Evolutionary conservation across 64 coral and sea anemone genomes (phyloP).

Genomic region (Orbicella faveolata): DNA sequence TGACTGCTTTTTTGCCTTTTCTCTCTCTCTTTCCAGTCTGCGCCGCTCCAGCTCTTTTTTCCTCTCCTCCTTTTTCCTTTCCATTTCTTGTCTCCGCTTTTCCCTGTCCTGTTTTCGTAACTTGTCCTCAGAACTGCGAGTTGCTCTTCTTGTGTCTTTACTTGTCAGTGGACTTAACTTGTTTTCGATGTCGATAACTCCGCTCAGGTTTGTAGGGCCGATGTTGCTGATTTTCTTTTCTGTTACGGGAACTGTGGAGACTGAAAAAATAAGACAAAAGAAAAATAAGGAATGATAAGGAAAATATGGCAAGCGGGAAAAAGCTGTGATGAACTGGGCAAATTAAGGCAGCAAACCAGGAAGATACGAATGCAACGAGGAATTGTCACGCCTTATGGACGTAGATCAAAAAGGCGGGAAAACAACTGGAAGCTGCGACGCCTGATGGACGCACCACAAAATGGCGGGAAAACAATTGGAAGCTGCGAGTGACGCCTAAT

Average conservation of each 20-base stretch:
- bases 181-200: slow-evolving; percentile 33
- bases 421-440: too few species aligned
- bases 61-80: slow-evolving; percentile 72
- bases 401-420: too few species aligned
- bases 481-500: too few species aligned
- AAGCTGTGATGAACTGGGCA: too few species aligned
- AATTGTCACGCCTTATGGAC: too few species aligned
- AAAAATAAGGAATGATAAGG: background rate
- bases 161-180: background rate
- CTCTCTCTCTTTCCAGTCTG: slow-evolving; percentile 57
- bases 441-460: too few species aligned
- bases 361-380: too few species aligned
- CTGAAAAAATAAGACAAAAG: background rate
- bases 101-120: slow-evolving; percentile 42
- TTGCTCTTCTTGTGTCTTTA: background rate
- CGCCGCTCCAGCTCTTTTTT: slow-evolving; percentile 75
- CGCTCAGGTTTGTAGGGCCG: slow-evolving; percentile 10
- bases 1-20: slow-evolving; percentile 19
- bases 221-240: slow-evolving; percentile 39
- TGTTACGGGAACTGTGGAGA: background rate
- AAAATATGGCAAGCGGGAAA: background rate
- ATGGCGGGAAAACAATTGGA: too few species aligned
- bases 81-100: slow-evolving; percentile 64
- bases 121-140: background rate
- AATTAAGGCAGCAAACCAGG: too few species aligned